These are phyloP conservation scores for Tetramorium alpestre DNA, from an alignment of 1,140 invertebrate species.

Conservation along the genomic window DNA sequence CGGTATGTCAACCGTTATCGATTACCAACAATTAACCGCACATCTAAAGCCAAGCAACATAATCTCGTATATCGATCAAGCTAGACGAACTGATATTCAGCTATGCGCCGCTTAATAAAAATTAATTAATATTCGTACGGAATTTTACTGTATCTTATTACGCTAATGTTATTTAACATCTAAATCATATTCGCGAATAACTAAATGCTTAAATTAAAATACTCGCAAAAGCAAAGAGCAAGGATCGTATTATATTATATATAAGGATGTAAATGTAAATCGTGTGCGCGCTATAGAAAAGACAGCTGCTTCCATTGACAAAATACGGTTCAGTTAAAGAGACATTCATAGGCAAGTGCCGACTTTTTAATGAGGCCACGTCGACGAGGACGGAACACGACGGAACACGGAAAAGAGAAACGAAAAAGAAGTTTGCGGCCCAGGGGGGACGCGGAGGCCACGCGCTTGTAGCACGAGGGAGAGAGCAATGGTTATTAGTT, in stretches of 20 bases:
- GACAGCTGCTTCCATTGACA: constrained; percentile 29
- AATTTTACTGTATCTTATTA: background rate
- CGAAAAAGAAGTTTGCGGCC: constrained; percentile 67
- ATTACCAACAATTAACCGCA: constrained; percentile 35
- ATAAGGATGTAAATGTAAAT: constrained; percentile 25
- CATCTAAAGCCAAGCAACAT: constrained; percentile 64
- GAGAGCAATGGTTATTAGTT: constrained; percentile 83
- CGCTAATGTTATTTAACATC: background rate
- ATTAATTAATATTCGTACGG: background rate
- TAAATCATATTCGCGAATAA: constrained; percentile 23
- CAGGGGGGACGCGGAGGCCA: constrained; percentile 64
- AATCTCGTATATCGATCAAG: constrained; percentile 43
- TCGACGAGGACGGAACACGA: constrained; percentile 47
- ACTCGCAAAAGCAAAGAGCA: background rate
- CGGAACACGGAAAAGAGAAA: constrained; percentile 26
- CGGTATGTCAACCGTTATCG: constrained; percentile 58
- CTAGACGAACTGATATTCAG: background rate
- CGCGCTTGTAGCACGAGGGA: constrained; percentile 60
- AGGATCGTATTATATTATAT: background rate
- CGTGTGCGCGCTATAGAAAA: background rate
- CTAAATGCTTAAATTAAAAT: background rate
- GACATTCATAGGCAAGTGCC: constrained; percentile 62
- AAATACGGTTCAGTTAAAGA: constrained; percentile 36
- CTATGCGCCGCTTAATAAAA: background rate
- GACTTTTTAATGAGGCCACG: constrained; percentile 70